A percentile compares a stretch with the other conserved stretches of the same genome.
phyloP scores from a whole-genome alignment of 2,888 invertebrate species.

The Lithophane leautieri region DNA sequence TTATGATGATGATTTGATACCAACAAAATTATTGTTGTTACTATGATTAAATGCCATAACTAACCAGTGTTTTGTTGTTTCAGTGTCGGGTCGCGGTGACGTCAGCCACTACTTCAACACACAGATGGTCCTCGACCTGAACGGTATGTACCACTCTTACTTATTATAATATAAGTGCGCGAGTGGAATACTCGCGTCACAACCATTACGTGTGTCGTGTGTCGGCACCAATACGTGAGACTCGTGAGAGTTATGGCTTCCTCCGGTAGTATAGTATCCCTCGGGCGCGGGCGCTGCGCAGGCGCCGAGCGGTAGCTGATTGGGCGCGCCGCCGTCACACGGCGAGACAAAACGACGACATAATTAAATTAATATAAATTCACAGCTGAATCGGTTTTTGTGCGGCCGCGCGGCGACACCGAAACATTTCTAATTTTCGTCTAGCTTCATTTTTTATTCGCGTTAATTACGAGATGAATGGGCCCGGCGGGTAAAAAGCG shows the following conservation, averaged over 20 bases:
- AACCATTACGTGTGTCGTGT: conserved; percentile 69
- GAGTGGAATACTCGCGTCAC: conserved; percentile 68
- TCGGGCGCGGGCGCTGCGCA: conserved; percentile 1
- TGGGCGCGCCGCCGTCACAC: conserved; percentile 62
- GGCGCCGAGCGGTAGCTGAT: conserved; percentile 17
- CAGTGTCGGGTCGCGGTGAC: conserved; percentile 89
- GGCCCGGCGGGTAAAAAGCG: conserved; percentile 71
- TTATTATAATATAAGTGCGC: conserved; percentile 73
- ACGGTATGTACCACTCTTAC: conserved; percentile 78
- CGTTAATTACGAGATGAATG: conserved; percentile 88
- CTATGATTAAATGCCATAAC: too few relatives aligned
- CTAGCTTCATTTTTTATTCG: conserved; percentile 83
- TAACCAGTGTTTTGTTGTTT: conserved; percentile 74
- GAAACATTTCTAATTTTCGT: conserved; percentile 87
- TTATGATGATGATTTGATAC: neutral
- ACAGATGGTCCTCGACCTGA: conserved; percentile 89
- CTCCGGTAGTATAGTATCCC: conserved; percentile 14
- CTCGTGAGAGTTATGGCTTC: conserved; percentile 42
- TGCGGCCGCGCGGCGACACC: conserved; percentile 77
- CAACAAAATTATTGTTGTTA: neutral
- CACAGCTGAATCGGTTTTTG: conserved; percentile 79
- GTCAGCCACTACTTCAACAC: conserved; percentile 88
- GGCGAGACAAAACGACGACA: conserved; percentile 80
- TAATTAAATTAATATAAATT: conserved; percentile 87
- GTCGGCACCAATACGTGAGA: conserved; percentile 11